Conservation (phyloP, 2,888 invertebrate genomes). For the Heliconius hortense region DNA sequence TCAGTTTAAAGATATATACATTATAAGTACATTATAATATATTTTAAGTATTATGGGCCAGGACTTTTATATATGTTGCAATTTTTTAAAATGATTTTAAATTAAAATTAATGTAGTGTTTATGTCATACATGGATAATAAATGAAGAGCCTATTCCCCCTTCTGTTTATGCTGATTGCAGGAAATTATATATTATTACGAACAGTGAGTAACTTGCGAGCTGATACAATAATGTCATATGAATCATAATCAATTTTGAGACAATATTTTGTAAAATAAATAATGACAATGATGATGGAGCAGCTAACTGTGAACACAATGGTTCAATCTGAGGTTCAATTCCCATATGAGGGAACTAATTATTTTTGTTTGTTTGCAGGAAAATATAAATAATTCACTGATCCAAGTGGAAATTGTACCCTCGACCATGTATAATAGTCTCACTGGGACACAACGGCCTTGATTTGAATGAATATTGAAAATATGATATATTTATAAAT, state of each 20-base stretch:
- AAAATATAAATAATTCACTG: no score
- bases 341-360: not conserved
- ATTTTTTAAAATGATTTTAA: not conserved
- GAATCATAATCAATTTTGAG: conserved; percentile 3
- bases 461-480: not conserved
- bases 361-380: not conserved
- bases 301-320: not conserved
- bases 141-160: conserved; percentile 34
- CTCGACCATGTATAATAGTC: not conserved
- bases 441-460: not conserved
- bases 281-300: not conserved
- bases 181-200: conserved; percentile 39
- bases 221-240: conserved; percentile 2
- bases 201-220: conserved; percentile 18
- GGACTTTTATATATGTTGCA: not conserved
- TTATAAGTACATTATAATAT: no score
- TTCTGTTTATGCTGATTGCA: conserved; percentile 33
- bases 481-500: not conserved
- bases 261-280: not conserved
- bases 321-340: not conserved
- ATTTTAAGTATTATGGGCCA: no score
- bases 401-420: not conserved
- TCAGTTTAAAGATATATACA: no score
- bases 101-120: not conserved
- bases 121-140: conserved; percentile 15